Evolutionary conservation across 2,797 vertebrate species (phyloP).

Genomic region (Microcaecilia unicolor): DNA sequence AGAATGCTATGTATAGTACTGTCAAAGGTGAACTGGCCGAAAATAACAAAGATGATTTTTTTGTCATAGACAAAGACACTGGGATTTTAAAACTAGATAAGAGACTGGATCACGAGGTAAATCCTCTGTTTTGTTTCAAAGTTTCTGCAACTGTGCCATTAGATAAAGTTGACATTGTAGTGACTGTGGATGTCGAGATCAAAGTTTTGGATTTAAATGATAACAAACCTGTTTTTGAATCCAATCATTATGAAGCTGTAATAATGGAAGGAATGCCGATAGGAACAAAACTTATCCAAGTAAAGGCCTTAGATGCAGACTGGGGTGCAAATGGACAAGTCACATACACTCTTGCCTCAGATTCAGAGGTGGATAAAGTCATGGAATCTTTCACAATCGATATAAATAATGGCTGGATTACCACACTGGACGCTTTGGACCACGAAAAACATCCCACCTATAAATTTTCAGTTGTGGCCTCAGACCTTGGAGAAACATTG

Average conservation of each 20-base stretch:
- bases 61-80: constrained; percentile 80
- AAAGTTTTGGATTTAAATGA: constrained; percentile 89
- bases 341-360: constrained; percentile 72
- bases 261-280: constrained; percentile 84
- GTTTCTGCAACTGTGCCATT: constrained; percentile 71
- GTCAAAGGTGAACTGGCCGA: constrained; percentile 75
- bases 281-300: constrained; percentile 80
- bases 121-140: constrained; percentile 75
- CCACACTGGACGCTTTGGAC: constrained; percentile 79
- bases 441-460: constrained; percentile 80
- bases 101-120: constrained; percentile 76
- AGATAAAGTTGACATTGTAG: constrained; percentile 72
- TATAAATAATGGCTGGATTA: constrained; percentile 90
- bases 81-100: constrained; percentile 88
- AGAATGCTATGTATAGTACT: constrained; percentile 58
- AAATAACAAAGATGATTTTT: constrained; percentile 77
- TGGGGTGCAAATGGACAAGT: constrained; percentile 89
- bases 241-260: constrained; percentile 71
- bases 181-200: constrained; percentile 78
- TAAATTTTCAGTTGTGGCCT: constrained; percentile 81
- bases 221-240: constrained; percentile 87
- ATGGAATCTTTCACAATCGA: constrained; percentile 75
- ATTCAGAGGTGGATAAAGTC: constrained; percentile 53
- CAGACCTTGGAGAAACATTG: constrained; percentile 80
- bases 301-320: constrained; percentile 77